These are phyloP conservation scores for Strongylocentrotus purpuratus DNA, from an alignment of 35 echinoderm and acorn worm species.

Conservation along the genomic window DNA sequence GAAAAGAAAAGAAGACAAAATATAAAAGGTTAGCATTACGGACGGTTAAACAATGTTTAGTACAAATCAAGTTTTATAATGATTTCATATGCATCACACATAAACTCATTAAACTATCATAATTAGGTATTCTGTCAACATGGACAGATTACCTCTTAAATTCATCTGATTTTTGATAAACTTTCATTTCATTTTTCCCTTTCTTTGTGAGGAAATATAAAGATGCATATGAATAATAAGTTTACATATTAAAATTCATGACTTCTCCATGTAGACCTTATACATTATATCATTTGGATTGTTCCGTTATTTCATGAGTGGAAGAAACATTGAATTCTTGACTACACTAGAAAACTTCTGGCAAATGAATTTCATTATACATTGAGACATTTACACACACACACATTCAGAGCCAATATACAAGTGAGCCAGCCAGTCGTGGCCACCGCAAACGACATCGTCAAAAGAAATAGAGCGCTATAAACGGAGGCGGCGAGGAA, in stretches of 20 bases:
- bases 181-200: too few relatives aligned
- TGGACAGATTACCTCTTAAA: not conserved
- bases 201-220: not conserved
- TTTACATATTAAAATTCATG: too few relatives aligned
- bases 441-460: not conserved
- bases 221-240: not conserved
- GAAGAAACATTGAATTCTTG: too few relatives aligned
- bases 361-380: not conserved
- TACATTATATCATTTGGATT: too few relatives aligned
- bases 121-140: not conserved
- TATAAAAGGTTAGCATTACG: not conserved
- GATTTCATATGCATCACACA: not conserved
- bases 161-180: too few relatives aligned
- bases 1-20: not conserved
- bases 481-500: not conserved
- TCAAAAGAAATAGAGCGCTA: not conserved
- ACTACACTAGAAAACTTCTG: too few relatives aligned
- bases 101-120: not conserved
- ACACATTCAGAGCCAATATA: not conserved
- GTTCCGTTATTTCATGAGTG: too few relatives aligned
- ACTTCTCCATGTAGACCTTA: too few relatives aligned
- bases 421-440: not conserved
- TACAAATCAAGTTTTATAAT: not conserved
- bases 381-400: not conserved
- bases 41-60: not conserved